Conservation (phyloP, 2,113 vertebrate species). For the Vidua chalybeata region DNA sequence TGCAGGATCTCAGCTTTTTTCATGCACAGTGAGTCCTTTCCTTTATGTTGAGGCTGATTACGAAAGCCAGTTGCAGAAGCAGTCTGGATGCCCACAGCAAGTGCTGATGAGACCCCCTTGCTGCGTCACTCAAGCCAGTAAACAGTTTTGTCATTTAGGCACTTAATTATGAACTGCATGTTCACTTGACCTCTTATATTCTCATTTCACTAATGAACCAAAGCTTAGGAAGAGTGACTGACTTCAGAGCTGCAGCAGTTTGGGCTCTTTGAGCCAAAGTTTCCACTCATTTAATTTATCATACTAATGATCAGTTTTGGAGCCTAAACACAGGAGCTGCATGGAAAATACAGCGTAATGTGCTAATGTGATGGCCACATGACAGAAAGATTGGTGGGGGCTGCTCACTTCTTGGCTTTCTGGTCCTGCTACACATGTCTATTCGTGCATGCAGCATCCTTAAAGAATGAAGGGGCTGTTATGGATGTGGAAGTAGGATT, state of each 20-base stretch:
- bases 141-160: not conserved
- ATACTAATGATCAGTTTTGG: conserved; percentile 37
- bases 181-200: conserved; percentile 29
- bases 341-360: not conserved
- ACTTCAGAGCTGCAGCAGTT: not conserved
- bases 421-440: not conserved
- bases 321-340: not conserved
- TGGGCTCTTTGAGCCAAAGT: not conserved
- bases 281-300: conserved; percentile 43
- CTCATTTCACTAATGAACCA: conserved; percentile 33
- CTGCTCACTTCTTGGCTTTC: not conserved
- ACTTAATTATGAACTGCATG: conserved; percentile 5
- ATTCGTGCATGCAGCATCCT: not conserved
- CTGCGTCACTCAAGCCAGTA: not conserved
- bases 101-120: not conserved
- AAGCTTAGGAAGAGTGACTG: conserved; percentile 13
- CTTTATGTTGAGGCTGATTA: not conserved
- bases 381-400: not conserved
- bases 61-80: not conserved
- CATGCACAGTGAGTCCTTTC: not conserved
- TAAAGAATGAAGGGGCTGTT: not conserved
- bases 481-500: not conserved
- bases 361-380: not conserved
- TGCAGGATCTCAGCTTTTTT: not conserved
- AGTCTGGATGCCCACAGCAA: not conserved